Conservation (phyloP, 1,140 invertebrate species). For the Neotoxoptera formosana region DNA sequence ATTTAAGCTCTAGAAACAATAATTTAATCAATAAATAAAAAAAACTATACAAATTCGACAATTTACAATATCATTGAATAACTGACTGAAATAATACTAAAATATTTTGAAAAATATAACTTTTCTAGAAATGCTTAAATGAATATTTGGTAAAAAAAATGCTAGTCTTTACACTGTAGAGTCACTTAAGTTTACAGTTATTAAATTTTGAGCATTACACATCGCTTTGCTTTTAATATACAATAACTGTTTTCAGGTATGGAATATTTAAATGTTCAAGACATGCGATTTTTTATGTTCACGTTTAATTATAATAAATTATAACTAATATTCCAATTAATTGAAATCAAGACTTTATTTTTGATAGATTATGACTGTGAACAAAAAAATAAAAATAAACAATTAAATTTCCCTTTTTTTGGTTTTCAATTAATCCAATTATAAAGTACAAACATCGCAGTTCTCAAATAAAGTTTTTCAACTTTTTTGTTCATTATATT, state of each 20-base stretch:
- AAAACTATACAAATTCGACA: no score
- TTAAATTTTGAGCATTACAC: background rate
- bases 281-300: background rate
- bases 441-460: background rate
- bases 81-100: background rate
- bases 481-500: no score
- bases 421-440: background rate
- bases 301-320: background rate
- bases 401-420: background rate
- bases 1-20: no score
- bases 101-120: background rate
- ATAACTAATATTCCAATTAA: background rate
- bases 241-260: background rate
- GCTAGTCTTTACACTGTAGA: no score
- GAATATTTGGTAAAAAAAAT: background rate
- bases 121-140: background rate
- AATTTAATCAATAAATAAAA: no score
- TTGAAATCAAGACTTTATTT: background rate
- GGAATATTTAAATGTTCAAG: background rate
- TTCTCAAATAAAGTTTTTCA: no score
- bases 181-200: no score
- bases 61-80: background rate
- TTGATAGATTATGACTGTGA: background rate
- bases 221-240: background rate
- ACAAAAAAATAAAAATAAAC: background rate